Conservation (phyloP, 2,113 vertebrate genomes). For the Prunella himalayana region DNA sequence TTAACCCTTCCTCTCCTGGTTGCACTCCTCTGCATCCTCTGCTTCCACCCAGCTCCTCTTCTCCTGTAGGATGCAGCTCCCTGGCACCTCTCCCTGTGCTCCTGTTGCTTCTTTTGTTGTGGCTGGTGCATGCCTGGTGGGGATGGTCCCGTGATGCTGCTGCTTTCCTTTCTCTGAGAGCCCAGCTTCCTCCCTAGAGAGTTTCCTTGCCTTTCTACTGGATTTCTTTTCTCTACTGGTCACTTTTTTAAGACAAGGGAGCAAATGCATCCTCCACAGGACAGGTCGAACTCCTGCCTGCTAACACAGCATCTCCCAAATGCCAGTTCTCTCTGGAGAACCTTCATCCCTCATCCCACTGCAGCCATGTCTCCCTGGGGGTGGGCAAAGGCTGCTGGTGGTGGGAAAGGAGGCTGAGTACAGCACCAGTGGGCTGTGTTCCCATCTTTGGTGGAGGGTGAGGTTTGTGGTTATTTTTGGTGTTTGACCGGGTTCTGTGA, state of each 20-base stretch:
- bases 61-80: background rate
- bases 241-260: background rate
- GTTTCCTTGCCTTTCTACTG: background rate
- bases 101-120: background rate
- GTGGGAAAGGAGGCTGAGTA: background rate
- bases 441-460: background rate
- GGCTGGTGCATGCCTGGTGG: background rate
- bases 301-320: background rate
- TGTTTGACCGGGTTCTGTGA: background rate
- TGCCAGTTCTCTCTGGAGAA: fast-evolving
- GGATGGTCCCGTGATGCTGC: fast-evolving
- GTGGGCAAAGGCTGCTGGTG: background rate
- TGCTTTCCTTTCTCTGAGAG: background rate
- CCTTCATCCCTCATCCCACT: background rate
- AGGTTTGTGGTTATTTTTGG: background rate
- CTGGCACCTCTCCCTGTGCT: background rate
- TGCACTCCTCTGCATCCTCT: background rate
- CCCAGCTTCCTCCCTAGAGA: background rate
- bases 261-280: background rate
- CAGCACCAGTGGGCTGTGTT: background rate
- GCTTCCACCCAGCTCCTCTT: background rate
- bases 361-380: background rate
- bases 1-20: background rate
- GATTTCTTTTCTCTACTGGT: too few species aligned
- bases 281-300: background rate